These are phyloP conservation scores for Epizoanthus illoricatus DNA, from an alignment of 92 coral and sea anemone species.

Conservation along the genomic window DNA sequence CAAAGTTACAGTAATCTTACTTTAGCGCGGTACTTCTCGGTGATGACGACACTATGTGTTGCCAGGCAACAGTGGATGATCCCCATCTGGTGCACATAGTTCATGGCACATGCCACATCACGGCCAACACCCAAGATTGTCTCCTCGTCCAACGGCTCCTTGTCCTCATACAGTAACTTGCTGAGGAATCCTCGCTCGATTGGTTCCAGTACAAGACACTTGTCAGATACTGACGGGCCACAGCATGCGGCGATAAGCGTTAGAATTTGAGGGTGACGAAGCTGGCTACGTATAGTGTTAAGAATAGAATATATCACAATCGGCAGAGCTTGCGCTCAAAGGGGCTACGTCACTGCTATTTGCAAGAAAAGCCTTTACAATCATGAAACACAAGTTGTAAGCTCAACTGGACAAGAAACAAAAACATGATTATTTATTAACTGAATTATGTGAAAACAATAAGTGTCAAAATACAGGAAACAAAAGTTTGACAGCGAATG, in stretches of 20 bases:
- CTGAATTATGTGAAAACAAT: too few species aligned
- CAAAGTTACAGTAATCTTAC: slow-evolving; percentile 33
- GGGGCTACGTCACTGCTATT: too few species aligned
- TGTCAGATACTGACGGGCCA: slow-evolving; percentile 58
- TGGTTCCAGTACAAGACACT: slow-evolving; percentile 77
- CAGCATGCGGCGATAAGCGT: slow-evolving; percentile 75
- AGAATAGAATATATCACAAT: too few species aligned
- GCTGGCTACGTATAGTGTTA: slow-evolving; percentile 41
- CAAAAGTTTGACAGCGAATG: too few species aligned
- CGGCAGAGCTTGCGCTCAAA: too few species aligned
- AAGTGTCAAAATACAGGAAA: too few species aligned
- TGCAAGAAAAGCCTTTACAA: too few species aligned
- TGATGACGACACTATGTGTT: slow-evolving; percentile 78
- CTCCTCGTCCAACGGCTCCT: slow-evolving; percentile 70
- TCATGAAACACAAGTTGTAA: too few species aligned
- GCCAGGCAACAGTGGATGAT: slow-evolving; percentile 85
- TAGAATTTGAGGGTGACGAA: slow-evolving; percentile 87
- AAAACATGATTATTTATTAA: too few species aligned
- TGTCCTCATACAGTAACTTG: slow-evolving; percentile 68
- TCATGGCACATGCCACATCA: slow-evolving; percentile 88
- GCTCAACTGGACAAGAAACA: too few species aligned
- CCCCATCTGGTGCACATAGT: slow-evolving; percentile 85
- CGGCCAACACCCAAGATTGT: slow-evolving; percentile 66
- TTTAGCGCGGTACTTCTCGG: slow-evolving; percentile 78
- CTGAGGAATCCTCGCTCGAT: slow-evolving; percentile 55